Evolutionary conservation across 2,888 invertebrate species (phyloP), one percentile per base, ranked within the genome.

Genomic region (Diplazon laetatorius): DNA sequence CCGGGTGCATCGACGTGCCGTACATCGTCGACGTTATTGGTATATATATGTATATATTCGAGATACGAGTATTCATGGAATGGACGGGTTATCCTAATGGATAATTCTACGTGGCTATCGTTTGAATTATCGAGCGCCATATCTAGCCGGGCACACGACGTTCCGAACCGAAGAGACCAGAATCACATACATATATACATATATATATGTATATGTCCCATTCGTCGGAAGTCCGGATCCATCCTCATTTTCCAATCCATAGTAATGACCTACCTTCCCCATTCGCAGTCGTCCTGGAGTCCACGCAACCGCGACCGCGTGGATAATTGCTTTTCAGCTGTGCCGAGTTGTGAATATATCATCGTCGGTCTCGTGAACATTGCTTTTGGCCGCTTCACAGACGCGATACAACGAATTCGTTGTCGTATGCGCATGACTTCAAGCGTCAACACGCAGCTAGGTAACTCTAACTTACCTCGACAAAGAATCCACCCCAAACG

Each of bases 401-500:
- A n/a, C n/a, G n/a, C n/a, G n/a, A n/a, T n/a, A n/a, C n/a, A n/a
- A n/a, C n/a, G n/a, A n/a, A n/a, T n/a, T n/a, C n/a, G n/a, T n/a
- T n/a, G n/a, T n/a, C n/a, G n/a, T n/a, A n/a, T n/a, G n/a, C n/a
- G n/a, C n/a, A n/a, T n/a, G n/a, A n/a, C n/a, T n/a, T n/a, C n/a
- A n/a, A n/a, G n/a, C n/a, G n/a, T n/a, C n/a, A n/a, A n/a, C n/a
- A n/a, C n/a, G n/a, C n/a, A n/a, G n/a, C n/a, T n/a, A n/a, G n/a
- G n/a, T n/a, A n/a, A n/a, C n/a, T n/a, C 2, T 14, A 18, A 63
- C 85, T 85, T 91, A 96, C 95, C 96, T 94, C 63, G 94, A 93
- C 2, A 97, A 91, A 0, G 96, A 95, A 91, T 98, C 97, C 0
- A 98, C 95, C 18, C 96, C 95, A 37, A 96, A 90, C 0, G 94